phyloP scores from a whole-genome alignment of 1,140 invertebrate species.

The Drosophila ananassae region DNA sequence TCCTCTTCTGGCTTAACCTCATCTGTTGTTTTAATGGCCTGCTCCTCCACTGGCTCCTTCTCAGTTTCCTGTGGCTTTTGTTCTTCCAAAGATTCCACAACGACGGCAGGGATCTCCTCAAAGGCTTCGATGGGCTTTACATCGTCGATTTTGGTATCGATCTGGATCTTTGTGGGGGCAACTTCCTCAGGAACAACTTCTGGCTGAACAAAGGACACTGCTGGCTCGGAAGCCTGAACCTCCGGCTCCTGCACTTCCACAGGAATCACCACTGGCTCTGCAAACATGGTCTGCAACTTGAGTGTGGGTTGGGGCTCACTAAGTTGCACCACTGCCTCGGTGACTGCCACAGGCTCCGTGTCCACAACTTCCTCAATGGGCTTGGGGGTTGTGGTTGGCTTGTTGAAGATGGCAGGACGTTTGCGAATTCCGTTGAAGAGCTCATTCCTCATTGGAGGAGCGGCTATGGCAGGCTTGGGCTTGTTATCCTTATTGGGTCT shows the following conservation, averaged over 20 bases:
- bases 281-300: conserved; percentile 65
- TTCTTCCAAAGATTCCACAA: conserved; percentile 57
- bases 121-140: conserved; percentile 60
- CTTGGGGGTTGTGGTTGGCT: conserved; percentile 37
- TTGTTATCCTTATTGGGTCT: conserved; percentile 57
- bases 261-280: conserved; percentile 9
- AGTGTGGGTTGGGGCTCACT: conserved; percentile 67
- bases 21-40: not conserved
- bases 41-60: not conserved
- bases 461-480: conserved; percentile 32
- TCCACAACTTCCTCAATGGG: conserved; percentile 38
- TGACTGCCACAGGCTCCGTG: conserved; percentile 31
- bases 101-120: conserved; percentile 65
- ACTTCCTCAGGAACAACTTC: conserved; percentile 15
- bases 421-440: conserved; percentile 68
- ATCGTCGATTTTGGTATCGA: conserved; percentile 23
- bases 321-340: conserved; percentile 45
- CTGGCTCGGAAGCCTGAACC: conserved; percentile 57
- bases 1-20: conserved; percentile 11
- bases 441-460: conserved; percentile 55
- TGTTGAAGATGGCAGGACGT: conserved; percentile 68
- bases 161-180: conserved; percentile 10
- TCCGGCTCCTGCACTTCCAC: conserved; percentile 39
- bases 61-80: conserved; percentile 27
- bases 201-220: conserved; percentile 36